phyloP scores from a whole-genome alignment of 2,888 invertebrate genomes.

The Fissipunctia ypsillon region DNA sequence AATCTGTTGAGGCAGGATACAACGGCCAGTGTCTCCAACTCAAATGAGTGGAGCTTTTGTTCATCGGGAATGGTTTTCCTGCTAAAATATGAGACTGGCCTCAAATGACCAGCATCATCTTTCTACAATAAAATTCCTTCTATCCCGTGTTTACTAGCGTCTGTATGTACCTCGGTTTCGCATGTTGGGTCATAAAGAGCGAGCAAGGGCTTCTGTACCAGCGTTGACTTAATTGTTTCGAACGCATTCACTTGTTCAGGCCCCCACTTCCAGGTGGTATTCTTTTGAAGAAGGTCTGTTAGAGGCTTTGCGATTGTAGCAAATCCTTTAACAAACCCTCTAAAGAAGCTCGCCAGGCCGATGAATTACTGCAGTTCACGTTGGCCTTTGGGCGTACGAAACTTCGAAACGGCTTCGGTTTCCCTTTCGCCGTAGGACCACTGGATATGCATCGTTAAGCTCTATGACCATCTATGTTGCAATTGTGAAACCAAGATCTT shows the following conservation, averaged over 20 bases:
- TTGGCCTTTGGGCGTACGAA: too few relatives aligned
- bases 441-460: conserved; percentile 1
- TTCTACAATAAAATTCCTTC: neutral
- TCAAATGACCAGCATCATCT: neutral
- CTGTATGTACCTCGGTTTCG: conserved; percentile 1
- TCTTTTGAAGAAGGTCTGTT: neutral
- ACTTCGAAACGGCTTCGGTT: too few relatives aligned
- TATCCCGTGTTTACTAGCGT: neutral
- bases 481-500: neutral
- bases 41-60: conserved; percentile 57
- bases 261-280: neutral
- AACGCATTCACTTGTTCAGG: neutral
- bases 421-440: too few relatives aligned
- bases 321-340: conserved; percentile 1
- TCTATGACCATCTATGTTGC: neutral
- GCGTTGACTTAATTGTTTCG: neutral
- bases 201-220: neutral
- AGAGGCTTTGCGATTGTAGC: neutral
- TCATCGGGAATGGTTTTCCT: conserved; percentile 31
- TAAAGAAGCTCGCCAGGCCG: too few relatives aligned
- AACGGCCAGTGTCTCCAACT: conserved; percentile 62
- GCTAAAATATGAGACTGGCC: neutral
- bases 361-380: too few relatives aligned
- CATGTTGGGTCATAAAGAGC: neutral
- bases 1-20: conserved; percentile 55